phyloP scores from a whole-genome alignment of 2,113 vertebrate genomes.

The Paradoxurus hermaphroditus region DNA sequence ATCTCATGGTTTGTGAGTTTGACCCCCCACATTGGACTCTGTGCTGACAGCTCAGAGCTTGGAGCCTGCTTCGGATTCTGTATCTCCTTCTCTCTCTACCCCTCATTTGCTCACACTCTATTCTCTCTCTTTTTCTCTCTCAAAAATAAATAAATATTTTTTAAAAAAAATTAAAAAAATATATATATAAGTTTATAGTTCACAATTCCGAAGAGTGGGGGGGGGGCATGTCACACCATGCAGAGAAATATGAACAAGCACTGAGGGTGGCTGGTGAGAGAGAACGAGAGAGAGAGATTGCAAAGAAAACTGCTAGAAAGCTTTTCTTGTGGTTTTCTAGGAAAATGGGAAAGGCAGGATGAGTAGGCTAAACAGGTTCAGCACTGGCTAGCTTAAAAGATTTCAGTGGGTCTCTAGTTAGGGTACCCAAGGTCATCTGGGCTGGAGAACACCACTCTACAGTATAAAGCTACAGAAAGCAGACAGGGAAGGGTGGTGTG shows the following conservation, averaged over 20 bases:
- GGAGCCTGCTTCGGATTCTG: too few species aligned
- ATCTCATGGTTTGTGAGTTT: too few species aligned
- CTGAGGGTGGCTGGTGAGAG: neutral
- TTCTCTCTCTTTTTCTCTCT: too few species aligned
- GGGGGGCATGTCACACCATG: accelerated
- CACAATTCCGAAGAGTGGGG: neutral
- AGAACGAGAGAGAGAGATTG: neutral
- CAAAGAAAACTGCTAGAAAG: neutral
- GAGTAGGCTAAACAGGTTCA: neutral
- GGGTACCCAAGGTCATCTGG: neutral
- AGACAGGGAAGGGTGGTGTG: accelerated
- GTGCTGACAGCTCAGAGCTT: too few species aligned
- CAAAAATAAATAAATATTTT: too few species aligned
- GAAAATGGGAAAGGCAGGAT: neutral
- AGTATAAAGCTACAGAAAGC: neutral
- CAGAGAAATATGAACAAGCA: neutral
- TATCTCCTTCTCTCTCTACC: too few species aligned
- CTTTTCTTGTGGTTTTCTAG: neutral
- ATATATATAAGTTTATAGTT: too few species aligned
- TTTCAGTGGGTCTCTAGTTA: neutral
- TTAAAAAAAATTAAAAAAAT: too few species aligned
- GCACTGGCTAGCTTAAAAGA: neutral
- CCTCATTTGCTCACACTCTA: too few species aligned
- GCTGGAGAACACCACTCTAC: too few species aligned
- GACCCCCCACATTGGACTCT: too few species aligned